Evolutionary conservation across 2,113 vertebrate genomes (phyloP).

Genomic region (Anoplopoma fimbria): DNA sequence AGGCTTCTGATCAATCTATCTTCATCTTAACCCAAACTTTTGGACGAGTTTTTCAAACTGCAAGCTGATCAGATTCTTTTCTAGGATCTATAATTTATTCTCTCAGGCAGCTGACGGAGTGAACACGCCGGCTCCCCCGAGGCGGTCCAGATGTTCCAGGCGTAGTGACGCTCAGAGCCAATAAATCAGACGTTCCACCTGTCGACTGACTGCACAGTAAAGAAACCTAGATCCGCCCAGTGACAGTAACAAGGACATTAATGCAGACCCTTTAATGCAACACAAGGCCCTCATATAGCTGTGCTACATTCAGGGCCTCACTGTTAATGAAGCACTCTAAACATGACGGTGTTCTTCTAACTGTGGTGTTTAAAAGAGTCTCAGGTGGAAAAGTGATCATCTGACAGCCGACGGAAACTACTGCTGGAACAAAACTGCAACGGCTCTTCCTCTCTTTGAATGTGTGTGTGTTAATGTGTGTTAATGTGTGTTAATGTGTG

Average conservation of each 20-base stretch:
- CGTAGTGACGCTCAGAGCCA: slow-evolving; percentile 18
- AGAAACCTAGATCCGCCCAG: neutral
- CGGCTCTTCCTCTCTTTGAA: slow-evolving; percentile 5
- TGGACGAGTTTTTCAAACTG: no score
- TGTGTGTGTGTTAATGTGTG: slow-evolving; percentile 32
- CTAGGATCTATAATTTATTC: no score
- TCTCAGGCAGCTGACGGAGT: no score
- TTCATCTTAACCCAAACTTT: no score
- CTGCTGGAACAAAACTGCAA: slow-evolving; percentile 42
- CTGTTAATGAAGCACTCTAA: neutral
- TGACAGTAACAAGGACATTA: neutral
- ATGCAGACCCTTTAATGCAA: neutral
- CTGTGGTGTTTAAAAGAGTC: neutral
- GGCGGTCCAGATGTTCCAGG: slow-evolving; percentile 17
- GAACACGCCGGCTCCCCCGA: no score
- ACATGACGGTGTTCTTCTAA: neutral
- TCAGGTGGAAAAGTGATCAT: slow-evolving; percentile 39
- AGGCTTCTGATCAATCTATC: no score
- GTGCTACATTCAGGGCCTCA: neutral
- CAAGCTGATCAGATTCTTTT: no score
- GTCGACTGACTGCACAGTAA: neutral
- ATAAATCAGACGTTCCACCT: slow-evolving; percentile 28
- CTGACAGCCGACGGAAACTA: slow-evolving; percentile 27
- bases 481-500: slow-evolving; percentile 41
- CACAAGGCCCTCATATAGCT: neutral